Evolutionary conservation across 1,140 invertebrate genomes (phyloP), one percentile per base, ranked within the genome.

Genomic region (Geopemphigus sp.): DNA sequence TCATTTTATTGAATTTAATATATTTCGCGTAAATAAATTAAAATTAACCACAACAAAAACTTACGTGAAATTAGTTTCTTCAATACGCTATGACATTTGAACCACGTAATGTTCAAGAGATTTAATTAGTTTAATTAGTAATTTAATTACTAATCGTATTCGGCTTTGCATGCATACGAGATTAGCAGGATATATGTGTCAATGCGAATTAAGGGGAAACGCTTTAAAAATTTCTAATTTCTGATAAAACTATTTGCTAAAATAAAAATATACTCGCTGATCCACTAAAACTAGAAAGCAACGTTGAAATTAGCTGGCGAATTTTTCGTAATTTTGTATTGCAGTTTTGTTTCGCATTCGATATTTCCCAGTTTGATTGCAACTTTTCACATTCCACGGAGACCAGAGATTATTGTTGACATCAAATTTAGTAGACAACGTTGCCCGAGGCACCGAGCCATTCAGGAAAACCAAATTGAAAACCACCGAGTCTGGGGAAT

Each of bases 391-490:
- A 29, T 53, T 29, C 17, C 68, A 17, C 19, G 1, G 22, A 72
- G 50, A 53, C 50, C 5, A 22, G 10, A 29, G 24, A 54, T 72
- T 70, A 29, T 29, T 29, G 22, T 72, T 72, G 24, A 72, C 45
- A 72, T 6, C 4, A 29, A 72, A 26, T 53, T 70, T 53, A 19
- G 47, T 66, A 68, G n/a, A 39, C 32, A 39, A 8, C 24, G 22
- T 68, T n/a, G 12, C 12, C 12, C 15, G 39, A 47, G n/a, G 32
- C 32, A 22, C 12, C 19, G n/a, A 11, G 12, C 22, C 5, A 8
- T 22, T n/a, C n/a, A 47, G 53, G 47, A 57, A 70, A 70, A 70
- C 14, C 14, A 53, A 70, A 70, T 70, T 70, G 66, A 70, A 70
- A 70, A 72, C 68, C 68, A 11, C 47, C 15, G 12, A 32, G 47